Percentiles rank a stretch among this genome's conserved stretches.
phyloP scores from a whole-genome alignment of 1,140 invertebrate genomes.

The Acromyrmex heyeri region DNA sequence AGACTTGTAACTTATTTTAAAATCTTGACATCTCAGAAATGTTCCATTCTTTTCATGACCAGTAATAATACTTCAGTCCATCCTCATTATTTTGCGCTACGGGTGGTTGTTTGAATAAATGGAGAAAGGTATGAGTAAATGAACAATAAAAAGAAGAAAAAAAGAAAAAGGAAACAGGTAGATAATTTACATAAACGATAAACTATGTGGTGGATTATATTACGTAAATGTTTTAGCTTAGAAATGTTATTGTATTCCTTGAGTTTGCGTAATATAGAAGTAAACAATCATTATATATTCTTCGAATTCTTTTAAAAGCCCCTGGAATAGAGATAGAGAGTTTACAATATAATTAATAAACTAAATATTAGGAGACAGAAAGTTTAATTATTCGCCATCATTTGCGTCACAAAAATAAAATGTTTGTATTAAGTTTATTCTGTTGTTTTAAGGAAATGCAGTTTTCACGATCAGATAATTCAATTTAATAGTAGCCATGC shows the following conservation, averaged over 20 bases:
- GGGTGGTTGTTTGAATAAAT: constrained; percentile 71
- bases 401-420: not conserved
- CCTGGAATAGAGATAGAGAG: not conserved
- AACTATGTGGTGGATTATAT: constrained; percentile 19
- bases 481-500: not conserved
- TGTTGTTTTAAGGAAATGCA: not conserved
- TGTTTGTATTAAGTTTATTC: not conserved
- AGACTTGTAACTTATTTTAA: constrained; percentile 43
- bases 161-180: constrained; percentile 25
- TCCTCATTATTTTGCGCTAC: constrained; percentile 80
- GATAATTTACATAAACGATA: constrained; percentile 53
- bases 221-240: not conserved
- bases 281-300: not conserved
- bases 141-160: constrained; percentile 38
- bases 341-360: too few relatives aligned
- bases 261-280: constrained; percentile 15
- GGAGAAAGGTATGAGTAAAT: not conserved
- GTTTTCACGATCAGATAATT: not conserved
- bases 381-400: not conserved
- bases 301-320: not conserved
- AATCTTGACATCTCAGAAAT: constrained; percentile 57
- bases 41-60: constrained; percentile 58
- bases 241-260: constrained; percentile 53
- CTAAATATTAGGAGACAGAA: not conserved
- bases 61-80: constrained; percentile 77